Evolutionary conservation across 1,140 invertebrate genomes (phyloP).

Genomic region (Drosophila mayri): DNA sequence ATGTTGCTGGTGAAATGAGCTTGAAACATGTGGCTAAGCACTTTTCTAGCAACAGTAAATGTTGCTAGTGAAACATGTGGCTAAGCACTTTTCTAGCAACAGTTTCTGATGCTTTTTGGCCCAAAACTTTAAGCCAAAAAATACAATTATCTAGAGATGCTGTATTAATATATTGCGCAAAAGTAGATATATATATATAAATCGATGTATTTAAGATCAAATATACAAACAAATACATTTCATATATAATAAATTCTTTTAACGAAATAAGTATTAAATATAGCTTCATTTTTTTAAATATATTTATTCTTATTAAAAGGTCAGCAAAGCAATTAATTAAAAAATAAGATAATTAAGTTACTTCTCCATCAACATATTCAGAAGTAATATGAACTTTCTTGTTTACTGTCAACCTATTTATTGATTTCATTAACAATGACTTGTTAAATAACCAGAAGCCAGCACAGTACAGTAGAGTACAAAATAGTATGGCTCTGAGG

Average conservation of each 20-base stretch:
- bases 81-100: background rate
- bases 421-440: constrained; percentile 34
- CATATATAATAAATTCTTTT: background rate
- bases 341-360: background rate
- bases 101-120: background rate
- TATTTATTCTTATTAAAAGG: background rate
- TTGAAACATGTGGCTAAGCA: no score
- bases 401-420: constrained; percentile 29
- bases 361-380: background rate
- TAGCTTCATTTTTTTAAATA: no score
- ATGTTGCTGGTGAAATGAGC: no score
- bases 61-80: no score
- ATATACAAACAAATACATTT: background rate
- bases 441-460: constrained; percentile 18
- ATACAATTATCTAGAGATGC: no score
- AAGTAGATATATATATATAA: no score
- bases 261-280: background rate
- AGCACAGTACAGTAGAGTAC: constrained; percentile 24
- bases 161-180: no score
- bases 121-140: no score
- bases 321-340: background rate
- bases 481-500: constrained; percentile 2
- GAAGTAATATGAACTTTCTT: background rate
- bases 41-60: no score
- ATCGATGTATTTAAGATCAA: no score